Evolutionary conservation across 1,140 invertebrate genomes (phyloP).

Genomic region (Thalassaphorura encarpata): DNA sequence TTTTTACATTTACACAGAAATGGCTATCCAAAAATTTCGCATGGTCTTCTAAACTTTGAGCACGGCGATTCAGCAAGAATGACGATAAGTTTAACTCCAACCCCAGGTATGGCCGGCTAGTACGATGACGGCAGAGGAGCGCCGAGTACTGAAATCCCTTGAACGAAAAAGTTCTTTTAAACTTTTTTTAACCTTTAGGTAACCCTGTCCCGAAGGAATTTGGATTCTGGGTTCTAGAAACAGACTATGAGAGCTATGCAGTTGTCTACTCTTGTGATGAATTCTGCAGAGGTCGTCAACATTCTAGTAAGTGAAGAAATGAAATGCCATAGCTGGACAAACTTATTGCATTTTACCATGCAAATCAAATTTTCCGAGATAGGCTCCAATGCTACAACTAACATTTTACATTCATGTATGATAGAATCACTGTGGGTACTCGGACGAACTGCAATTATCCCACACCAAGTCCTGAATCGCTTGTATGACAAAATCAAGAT

Average conservation of each 20-base stretch:
- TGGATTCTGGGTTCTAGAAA: slow-evolving; percentile 37
- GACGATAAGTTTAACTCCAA: slow-evolving; percentile 27
- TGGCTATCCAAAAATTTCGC: slow-evolving; percentile 30
- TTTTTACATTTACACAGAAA: too few species aligned
- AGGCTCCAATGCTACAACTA: background rate
- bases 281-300: slow-evolving; percentile 30
- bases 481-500: slow-evolving; percentile 31
- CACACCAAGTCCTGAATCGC: slow-evolving; percentile 23
- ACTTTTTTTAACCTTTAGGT: too few species aligned
- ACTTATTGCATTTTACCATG: too few species aligned
- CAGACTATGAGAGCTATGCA: slow-evolving; percentile 38
- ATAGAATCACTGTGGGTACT: slow-evolving; percentile 30
- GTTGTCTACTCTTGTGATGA: slow-evolving; percentile 35
- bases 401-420: slow-evolving; percentile 2
- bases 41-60: slow-evolving; percentile 32
- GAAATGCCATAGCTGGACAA: too few species aligned
- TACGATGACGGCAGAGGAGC: too few species aligned
- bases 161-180: too few species aligned
- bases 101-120: too few species aligned
- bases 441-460: slow-evolving; percentile 29
- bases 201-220: slow-evolving; percentile 18
- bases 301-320: slow-evolving; percentile 23
- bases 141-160: background rate
- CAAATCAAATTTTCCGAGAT: background rate
- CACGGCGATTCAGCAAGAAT: slow-evolving; percentile 32